Evolutionary conservation across 1,140 invertebrate genomes (phyloP).

Genomic region (Dolichoris vasculosae): DNA sequence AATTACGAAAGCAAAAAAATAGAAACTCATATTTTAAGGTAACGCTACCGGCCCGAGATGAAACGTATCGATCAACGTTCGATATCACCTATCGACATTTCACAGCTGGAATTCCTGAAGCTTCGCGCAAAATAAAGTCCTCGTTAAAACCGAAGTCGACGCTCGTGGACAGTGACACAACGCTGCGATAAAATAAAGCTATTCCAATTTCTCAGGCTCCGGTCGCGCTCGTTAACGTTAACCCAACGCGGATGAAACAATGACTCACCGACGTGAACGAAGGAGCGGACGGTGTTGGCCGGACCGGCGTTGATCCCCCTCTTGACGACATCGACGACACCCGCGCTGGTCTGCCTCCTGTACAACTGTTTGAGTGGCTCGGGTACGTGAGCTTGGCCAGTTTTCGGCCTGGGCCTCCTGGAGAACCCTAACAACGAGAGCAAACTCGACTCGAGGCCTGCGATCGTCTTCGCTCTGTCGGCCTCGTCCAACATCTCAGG

Average conservation of each 20-base stretch:
- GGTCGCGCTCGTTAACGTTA: neutral
- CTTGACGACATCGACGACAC: conserved; percentile 79
- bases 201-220: neutral
- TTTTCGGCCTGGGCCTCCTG: conserved; percentile 74
- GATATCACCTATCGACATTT: no score
- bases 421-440: conserved; percentile 85
- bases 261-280: conserved; percentile 84
- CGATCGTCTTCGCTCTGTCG: conserved; percentile 63
- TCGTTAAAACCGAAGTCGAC: no score
- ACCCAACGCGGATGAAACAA: neutral
- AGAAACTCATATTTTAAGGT: no score
- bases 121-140: no score
- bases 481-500: conserved; percentile 32
- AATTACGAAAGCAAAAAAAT: no score
- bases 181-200: no score
- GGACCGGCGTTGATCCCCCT: conserved; percentile 80
- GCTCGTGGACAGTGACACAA: no score
- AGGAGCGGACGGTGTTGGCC: conserved; percentile 91
- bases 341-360: conserved; percentile 78
- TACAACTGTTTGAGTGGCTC: conserved; percentile 87
- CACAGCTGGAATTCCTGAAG: no score
- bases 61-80: no score
- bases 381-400: conserved; percentile 77
- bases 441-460: conserved; percentile 80
- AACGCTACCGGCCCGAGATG: no score